Evolutionary conservation across 2,113 vertebrate genomes (phyloP).

Genomic region (Rousettus leschenaultii): DNA sequence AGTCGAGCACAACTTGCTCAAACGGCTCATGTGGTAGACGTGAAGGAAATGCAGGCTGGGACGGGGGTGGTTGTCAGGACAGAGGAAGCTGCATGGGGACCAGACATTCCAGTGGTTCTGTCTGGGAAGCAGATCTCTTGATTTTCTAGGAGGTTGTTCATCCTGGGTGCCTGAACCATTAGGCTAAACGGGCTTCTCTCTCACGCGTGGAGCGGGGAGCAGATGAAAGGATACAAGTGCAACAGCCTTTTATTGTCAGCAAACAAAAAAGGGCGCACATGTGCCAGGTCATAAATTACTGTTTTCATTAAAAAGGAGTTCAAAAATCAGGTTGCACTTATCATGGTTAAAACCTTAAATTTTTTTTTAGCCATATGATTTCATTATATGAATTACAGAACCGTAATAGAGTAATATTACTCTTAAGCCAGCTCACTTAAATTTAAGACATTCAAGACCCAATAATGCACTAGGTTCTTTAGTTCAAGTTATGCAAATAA

Average conservation of each 20-base stretch:
- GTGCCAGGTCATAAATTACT: constrained; percentile 83
- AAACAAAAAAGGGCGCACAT: constrained; percentile 81
- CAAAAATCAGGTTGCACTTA: constrained; percentile 77
- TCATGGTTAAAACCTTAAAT: constrained; percentile 69
- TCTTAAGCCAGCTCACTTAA: constrained; percentile 59
- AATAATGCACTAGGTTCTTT: constrained; percentile 64
- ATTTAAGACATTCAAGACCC: constrained; percentile 59
- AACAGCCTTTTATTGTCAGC: constrained; percentile 82
- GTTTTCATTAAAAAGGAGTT: constrained; percentile 78
- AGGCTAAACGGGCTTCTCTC: constrained; percentile 79
- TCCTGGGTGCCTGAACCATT: constrained; percentile 21
- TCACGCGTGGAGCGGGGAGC: constrained; percentile 75
- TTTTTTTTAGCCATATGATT: constrained; percentile 70
- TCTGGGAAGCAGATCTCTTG: not conserved
- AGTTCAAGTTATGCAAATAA: constrained; percentile 75
- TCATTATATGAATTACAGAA: constrained; percentile 72
- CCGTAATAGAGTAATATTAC: constrained; percentile 66
- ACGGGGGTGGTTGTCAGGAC: not conserved
- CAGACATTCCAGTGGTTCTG: not conserved
- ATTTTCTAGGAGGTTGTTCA: not conserved
- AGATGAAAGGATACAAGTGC: constrained; percentile 81
- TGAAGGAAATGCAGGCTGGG: not conserved
- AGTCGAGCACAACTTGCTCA: not conserved
- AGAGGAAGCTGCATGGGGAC: not conserved
- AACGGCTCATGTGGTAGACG: accelerated